phyloP scores from a whole-genome alignment of 1,140 invertebrate species.

The Pinna nobilis region DNA sequence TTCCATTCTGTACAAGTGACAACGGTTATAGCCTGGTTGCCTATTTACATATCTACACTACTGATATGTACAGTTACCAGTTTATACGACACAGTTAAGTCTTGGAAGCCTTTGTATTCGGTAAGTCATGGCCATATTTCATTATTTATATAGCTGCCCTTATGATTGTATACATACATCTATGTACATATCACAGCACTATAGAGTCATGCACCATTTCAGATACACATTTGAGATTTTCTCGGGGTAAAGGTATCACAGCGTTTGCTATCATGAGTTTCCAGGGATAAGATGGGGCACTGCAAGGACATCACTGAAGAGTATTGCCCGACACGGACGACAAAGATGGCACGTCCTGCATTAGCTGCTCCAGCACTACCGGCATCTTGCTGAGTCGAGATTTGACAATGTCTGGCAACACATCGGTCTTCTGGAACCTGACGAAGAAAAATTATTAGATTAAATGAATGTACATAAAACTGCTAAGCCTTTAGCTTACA shows the following conservation, averaged over 20 bases:
- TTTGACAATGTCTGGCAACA: slow-evolving; percentile 63
- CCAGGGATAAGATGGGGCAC: background rate
- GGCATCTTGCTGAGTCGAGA: slow-evolving; percentile 64
- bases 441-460: slow-evolving; percentile 37
- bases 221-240: slow-evolving; percentile 9
- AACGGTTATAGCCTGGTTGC: too few species aligned
- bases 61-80: too few species aligned
- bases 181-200: slow-evolving; percentile 25
- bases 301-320: slow-evolving; percentile 2
- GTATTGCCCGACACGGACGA: background rate
- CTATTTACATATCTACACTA: too few species aligned
- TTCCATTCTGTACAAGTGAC: too few species aligned
- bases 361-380: slow-evolving; percentile 57
- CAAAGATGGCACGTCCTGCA: slow-evolving; percentile 47
- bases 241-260: slow-evolving; percentile 11
- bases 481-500: background rate
- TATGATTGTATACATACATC: background rate
- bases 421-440: slow-evolving; percentile 64
- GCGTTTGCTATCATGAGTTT: background rate
- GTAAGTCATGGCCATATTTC: too few species aligned
- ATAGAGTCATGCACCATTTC: slow-evolving; percentile 10
- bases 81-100: too few species aligned
- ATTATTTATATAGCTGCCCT: too few species aligned
- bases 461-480: background rate
- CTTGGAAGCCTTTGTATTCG: too few species aligned